Base-by-base conservation (phyloP, 1,140 invertebrate species). In the Drosophila nasuta region DNA sequence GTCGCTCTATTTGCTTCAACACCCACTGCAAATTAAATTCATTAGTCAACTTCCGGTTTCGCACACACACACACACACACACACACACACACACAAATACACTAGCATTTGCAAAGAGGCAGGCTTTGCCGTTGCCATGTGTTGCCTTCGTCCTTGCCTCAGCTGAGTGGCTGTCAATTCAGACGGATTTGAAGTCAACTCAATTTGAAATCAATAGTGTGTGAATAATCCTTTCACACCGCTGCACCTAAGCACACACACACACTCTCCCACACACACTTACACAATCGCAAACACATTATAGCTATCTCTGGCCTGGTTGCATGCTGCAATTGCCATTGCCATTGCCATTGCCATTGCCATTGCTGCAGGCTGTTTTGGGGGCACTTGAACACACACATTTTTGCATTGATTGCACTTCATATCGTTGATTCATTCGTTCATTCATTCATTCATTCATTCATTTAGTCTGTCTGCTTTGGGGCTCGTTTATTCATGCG, bases 161-260 rank as follows among this genome's bases (percentile, higher is more conserved):
- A 43, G 48, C 64, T 79, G 71, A 46, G 77, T 85, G 80, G 33
- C 81, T 87, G 82, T 90, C 85, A 89, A 89, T 89, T 89, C 81
- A 85, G 78, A 89, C 81, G 81, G 85, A 89, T 89, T 89, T 89
- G 85, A 85, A 89, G 85, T 89, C 85, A 89, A 89, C 85, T 89
- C 85, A 89, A 89, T 89, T 89, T 89, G 85, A 89, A 89, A 89
- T 89, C 85, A 89, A 89, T 89, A 89, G 85, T 89, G 85, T 89
- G 85, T 89, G 86, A 89, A 89, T 89, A 89, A 89, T 89, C 86
- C 86, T 85, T 89, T 89, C 85, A 85, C 81, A 85, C 81, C 71
- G 68, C 81, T 60, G 49, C 59, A 64, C 69, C 30, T 64, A 65
- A 62, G 58, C 65, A 81, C 69, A 62, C 46, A 70, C 33, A 60